phyloP scores from a whole-genome alignment of 2,797 vertebrate genomes.

The Gymnoscopelus microlampas region DNA sequence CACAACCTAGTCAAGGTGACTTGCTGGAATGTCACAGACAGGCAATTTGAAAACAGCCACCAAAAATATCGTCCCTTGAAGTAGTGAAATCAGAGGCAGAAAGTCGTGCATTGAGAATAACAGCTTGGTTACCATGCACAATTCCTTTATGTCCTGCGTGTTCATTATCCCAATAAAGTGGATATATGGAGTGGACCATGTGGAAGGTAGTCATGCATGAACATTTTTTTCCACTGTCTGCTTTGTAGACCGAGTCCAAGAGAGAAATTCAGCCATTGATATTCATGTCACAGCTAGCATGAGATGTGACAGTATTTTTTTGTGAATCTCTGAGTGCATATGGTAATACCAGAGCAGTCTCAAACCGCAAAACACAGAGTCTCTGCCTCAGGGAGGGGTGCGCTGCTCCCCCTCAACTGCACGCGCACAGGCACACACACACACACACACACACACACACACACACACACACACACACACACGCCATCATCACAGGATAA shows the following conservation, averaged over 20 bases:
- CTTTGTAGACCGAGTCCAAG: constrained; percentile 73
- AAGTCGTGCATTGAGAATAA: constrained; percentile 64
- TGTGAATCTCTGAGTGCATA: constrained; percentile 71
- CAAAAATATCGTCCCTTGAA: constrained; percentile 66
- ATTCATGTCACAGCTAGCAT: constrained; percentile 74
- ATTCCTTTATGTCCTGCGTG: constrained; percentile 64
- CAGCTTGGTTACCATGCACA: constrained; percentile 67
- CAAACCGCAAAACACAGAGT: constrained; percentile 66
- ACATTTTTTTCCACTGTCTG: constrained; percentile 71
- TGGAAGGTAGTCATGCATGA: constrained; percentile 72
- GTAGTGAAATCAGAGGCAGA: constrained; percentile 67
- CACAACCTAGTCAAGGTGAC: constrained; percentile 73
- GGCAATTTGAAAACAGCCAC: constrained; percentile 53
- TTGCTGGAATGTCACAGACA: constrained; percentile 69
- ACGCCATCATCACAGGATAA: constrained; percentile 8
- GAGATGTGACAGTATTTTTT: constrained; percentile 75
- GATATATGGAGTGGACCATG: constrained; percentile 67
- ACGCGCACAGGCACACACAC: constrained; percentile 21
- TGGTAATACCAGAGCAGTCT: constrained; percentile 70
- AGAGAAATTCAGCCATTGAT: constrained; percentile 74
- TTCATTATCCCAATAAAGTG: constrained; percentile 75
- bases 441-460: not conserved
- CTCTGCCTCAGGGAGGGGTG: constrained; percentile 56
- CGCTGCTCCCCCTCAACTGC: constrained; percentile 29
- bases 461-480: constrained; percentile 1